Base-by-base conservation (phyloP, 2,797 vertebrate genomes). In the Aulostomus chinensis region DNA sequence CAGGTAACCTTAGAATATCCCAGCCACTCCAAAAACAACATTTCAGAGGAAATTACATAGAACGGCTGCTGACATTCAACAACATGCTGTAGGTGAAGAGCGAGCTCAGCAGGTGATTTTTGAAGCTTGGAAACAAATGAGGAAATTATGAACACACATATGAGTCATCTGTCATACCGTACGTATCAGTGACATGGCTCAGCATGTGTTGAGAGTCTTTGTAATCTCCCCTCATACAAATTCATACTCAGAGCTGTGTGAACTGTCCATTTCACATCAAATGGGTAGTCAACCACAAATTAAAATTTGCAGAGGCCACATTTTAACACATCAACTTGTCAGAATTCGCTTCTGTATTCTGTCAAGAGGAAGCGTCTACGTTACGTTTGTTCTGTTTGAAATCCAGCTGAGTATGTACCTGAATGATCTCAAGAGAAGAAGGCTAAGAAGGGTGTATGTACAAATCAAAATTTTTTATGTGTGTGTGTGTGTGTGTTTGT, bases 151-250 rank as follows among this genome's bases (percentile, higher is more conserved):
- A 73, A 53, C 47, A 65, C 47, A 30, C 37, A 13, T n/a, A 57
- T 38, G 22, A 61, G 22, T 65, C 75, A 76, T 80, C 50, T 51
- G 65, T 85, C 73, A 72, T 50, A 18, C 16, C 18, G 9, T 35
- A 9, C 32, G 25, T 24, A 13, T 18, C 21, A 2, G 5, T 60
- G 45, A 51, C 55, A 47, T n/a, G 40, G 49, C 51, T 45, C 51
- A 33, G 50, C 42, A 34, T 32, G 54, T 30, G 35, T 33, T 21
- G 20, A 10, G 26, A 28, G 18, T 22, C 51, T 3, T 62, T 32
- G 31, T 38, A 46, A 59, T 62, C 59, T 41, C n/a, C 26, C 26
- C 11, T 28, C 17, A 33, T 65, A 33, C 30, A 53, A 65, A 76
- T 58, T 66, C 37, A 30, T 43, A 54, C 2, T 39, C 41, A 14